Base-by-base conservation (phyloP, 2,113 vertebrate genomes). In the Hoplias malabaricus region DNA sequence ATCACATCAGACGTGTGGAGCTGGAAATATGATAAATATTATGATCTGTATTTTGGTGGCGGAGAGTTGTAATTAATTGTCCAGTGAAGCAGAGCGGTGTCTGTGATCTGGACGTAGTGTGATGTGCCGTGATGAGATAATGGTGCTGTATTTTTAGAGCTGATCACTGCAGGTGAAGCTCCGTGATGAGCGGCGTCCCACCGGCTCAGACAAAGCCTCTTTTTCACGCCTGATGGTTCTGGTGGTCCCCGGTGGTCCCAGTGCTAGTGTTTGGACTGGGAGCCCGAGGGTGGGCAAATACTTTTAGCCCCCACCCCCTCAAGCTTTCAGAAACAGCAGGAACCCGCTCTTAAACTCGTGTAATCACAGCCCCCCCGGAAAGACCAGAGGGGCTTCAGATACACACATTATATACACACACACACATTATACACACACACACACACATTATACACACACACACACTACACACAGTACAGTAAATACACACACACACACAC, bases 161-260 rank as follows among this genome's bases (percentile, higher is more conserved):
- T 27, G 69, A 23, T 63, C 77, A 56, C 76, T 56, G 43, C 34
- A 71, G 63, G 62, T 66, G 80, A 80, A 57, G 79, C 84, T 84
- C 77, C 72, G 80, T 85, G 87, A 87, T 79, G 83, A 85, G 76
- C 85, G 86, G 63, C 54, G 34, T 90, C 88, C 87, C 83, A 80
- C 87, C 85, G 88, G 76, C 87, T 76, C 78, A 81, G 86, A 89
- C 88, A 87, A 89, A 88, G 82, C 78, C 75, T 63, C 40, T 54
- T 79, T 61, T 73, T 78, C 83, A n/a, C n/a, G n/a, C n/a, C n/a
- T n/a, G n/a, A n/a, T n/a, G n/a, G n/a, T n/a, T n/a, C n/a, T n/a
- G n/a, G n/a, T n/a, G n/a, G n/a, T 69, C 54, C 53, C 65, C 83
- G 73, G 40, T 38, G 65, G 80, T 73, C 83, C 83, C 29, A 65